Percentiles rank a stretch among this genome's conserved stretches.
Evolutionary conservation across 1,140 invertebrate species (phyloP).

Genomic region (Amphibalanus amphitrite): DNA sequence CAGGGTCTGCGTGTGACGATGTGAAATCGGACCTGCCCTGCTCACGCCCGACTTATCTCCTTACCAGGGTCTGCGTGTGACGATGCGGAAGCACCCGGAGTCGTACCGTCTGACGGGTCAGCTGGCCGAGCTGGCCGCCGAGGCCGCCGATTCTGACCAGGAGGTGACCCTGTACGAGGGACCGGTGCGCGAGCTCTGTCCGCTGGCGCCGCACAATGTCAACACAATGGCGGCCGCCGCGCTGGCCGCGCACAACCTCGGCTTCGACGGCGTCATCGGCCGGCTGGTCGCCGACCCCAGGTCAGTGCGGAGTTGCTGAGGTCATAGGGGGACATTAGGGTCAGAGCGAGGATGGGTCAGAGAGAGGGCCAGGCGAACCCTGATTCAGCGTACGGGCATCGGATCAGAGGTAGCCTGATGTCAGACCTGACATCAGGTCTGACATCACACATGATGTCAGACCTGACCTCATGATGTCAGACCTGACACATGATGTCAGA

Average conservation of each 20-base stretch:
- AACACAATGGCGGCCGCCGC: slow-evolving; percentile 42
- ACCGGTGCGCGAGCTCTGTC: slow-evolving; percentile 35
- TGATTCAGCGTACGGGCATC: no score
- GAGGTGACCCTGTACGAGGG: slow-evolving; percentile 35
- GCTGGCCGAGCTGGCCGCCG: slow-evolving; percentile 29
- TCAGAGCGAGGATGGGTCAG: no score
- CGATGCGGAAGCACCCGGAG: slow-evolving; percentile 42
- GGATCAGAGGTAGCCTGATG: no score
- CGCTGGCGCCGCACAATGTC: slow-evolving; percentile 42
- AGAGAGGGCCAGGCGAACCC: no score
- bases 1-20: slow-evolving; percentile 38
- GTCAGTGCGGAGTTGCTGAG: slow-evolving; percentile 23
- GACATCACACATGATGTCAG: no score
- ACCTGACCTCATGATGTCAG: no score
- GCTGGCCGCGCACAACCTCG: slow-evolving; percentile 38
- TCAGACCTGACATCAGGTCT: no score
- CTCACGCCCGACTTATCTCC: no score
- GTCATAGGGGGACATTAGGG: no score
- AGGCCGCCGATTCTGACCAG: slow-evolving; percentile 19
- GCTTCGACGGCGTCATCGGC: slow-evolving; percentile 38
- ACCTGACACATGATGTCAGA: no score
- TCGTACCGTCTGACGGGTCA: slow-evolving; percentile 32
- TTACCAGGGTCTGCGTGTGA: slow-evolving; percentile 35
- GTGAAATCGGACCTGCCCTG: no score
- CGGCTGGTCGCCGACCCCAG: slow-evolving; percentile 35